phyloP scores from a whole-genome alignment of 2,797 vertebrate species.

The Spondyliosoma cantharus region DNA sequence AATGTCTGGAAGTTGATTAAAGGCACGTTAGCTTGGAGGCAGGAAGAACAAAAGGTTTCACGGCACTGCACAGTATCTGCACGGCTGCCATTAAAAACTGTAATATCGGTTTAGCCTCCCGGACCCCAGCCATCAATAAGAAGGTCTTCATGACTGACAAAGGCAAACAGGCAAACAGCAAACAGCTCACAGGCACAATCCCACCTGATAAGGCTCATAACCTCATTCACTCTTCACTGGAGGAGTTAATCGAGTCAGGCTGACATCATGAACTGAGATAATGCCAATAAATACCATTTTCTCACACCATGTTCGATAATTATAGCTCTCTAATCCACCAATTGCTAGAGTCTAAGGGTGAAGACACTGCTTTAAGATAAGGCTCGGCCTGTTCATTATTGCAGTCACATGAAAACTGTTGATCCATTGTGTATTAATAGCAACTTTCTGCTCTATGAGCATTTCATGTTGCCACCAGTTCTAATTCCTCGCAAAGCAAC shows the following conservation, averaged over 20 bases:
- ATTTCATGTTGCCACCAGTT: constrained; percentile 49
- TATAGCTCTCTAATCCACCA: constrained; percentile 74
- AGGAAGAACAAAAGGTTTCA: constrained; percentile 66
- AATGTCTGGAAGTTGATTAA: constrained; percentile 73
- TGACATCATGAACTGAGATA: constrained; percentile 82
- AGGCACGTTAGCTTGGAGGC: constrained; percentile 69
- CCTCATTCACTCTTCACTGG: constrained; percentile 77
- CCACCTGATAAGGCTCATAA: constrained; percentile 80
- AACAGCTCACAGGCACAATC: constrained; percentile 77
- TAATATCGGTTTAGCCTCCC: constrained; percentile 79
- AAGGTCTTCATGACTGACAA: constrained; percentile 77
- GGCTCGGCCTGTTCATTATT: constrained; percentile 55
- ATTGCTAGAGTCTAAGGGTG: constrained; percentile 61
- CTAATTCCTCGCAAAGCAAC: constrained; percentile 41
- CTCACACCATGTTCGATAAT: constrained; percentile 73
- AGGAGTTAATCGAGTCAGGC: constrained; percentile 80
- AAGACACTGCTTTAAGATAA: constrained; percentile 66
- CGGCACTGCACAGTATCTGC: constrained; percentile 64
- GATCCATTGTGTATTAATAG: constrained; percentile 40
- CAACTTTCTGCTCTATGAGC: constrained; percentile 34
- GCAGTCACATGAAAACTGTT: constrained; percentile 47
- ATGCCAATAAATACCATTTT: constrained; percentile 82
- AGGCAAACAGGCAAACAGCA: constrained; percentile 79
- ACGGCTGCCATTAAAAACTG: constrained; percentile 77
- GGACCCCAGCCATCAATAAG: constrained; percentile 75